phyloP scores from a whole-genome alignment of 2,113 vertebrate species.

The Albula glossodonta region DNA sequence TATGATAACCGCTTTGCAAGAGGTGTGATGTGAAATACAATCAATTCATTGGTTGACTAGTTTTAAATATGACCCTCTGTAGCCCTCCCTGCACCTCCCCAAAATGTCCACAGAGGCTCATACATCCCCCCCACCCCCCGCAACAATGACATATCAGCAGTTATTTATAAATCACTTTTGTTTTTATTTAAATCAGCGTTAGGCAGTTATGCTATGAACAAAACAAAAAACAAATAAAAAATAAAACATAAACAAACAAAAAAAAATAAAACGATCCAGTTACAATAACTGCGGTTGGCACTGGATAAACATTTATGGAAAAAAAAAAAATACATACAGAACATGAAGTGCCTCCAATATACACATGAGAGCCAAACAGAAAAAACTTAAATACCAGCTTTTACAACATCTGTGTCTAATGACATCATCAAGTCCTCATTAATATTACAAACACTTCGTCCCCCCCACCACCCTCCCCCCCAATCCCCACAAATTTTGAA shows the following conservation, averaged over 20 bases:
- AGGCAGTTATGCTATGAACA: slow-evolving; percentile 60
- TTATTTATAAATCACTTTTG: slow-evolving; percentile 69
- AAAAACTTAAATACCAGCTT: slow-evolving; percentile 63
- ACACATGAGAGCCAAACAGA: slow-evolving; percentile 58
- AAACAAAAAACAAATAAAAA: slow-evolving; percentile 33
- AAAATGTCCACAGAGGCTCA: not conserved
- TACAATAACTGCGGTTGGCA: slow-evolving; percentile 74
- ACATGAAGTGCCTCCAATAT: slow-evolving; percentile 61
- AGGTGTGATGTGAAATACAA: not conserved
- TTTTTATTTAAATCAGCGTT: slow-evolving; percentile 75
- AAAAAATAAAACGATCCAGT: slow-evolving; percentile 57
- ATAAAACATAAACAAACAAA: slow-evolving; percentile 37
- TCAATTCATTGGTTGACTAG: not conserved
- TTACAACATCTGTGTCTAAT: slow-evolving; percentile 51
- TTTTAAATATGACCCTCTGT: not conserved
- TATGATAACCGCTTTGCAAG: not conserved
- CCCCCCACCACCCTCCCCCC: slow-evolving; percentile 7
- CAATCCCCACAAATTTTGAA: slow-evolving; percentile 15
- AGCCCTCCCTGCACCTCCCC: not conserved
- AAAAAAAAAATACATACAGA: slow-evolving; percentile 48
- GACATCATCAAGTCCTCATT: slow-evolving; percentile 52
- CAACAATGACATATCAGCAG: slow-evolving; percentile 34
- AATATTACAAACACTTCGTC: slow-evolving; percentile 61
- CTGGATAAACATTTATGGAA: slow-evolving; percentile 58
- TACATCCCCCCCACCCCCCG: not conserved